Evolutionary conservation across 2,113 vertebrate genomes (phyloP).

Genomic region (Myanophis thanlyinensis): DNA sequence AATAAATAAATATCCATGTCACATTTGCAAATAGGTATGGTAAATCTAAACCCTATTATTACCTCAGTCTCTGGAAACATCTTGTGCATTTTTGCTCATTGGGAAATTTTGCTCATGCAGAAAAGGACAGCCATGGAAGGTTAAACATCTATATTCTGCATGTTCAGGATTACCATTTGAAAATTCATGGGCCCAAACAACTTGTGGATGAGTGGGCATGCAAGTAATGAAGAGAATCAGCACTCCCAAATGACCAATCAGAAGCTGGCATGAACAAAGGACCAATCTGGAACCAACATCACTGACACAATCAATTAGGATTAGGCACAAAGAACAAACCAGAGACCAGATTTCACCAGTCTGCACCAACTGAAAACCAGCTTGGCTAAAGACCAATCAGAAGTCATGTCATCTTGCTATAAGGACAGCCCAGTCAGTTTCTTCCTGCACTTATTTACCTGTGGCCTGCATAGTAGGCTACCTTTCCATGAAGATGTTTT

Average conservation of each 20-base stretch:
- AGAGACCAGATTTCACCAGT: neutral
- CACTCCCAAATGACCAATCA: neutral
- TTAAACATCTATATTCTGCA: neutral
- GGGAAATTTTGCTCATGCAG: neutral
- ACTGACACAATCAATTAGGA: neutral
- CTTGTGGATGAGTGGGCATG: neutral
- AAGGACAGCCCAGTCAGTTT: neutral
- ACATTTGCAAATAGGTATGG: neutral
- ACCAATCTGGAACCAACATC: neutral
- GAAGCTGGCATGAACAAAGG: neutral
- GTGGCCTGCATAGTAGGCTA: neutral
- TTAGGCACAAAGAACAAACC: neutral
- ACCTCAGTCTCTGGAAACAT: neutral
- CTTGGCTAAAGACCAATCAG: neutral
- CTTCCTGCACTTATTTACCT: neutral
- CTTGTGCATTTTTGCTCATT: neutral
- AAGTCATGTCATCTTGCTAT: neutral
- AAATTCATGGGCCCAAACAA: neutral
- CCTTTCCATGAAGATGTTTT: neutral
- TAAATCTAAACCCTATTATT: neutral
- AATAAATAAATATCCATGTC: neutral
- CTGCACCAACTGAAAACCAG: neutral
- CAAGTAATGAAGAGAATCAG: neutral
- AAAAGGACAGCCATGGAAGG: neutral
- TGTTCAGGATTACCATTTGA: neutral